phyloP scores from a whole-genome alignment of 2,797 vertebrate genomes.

The Argya squamiceps region DNA sequence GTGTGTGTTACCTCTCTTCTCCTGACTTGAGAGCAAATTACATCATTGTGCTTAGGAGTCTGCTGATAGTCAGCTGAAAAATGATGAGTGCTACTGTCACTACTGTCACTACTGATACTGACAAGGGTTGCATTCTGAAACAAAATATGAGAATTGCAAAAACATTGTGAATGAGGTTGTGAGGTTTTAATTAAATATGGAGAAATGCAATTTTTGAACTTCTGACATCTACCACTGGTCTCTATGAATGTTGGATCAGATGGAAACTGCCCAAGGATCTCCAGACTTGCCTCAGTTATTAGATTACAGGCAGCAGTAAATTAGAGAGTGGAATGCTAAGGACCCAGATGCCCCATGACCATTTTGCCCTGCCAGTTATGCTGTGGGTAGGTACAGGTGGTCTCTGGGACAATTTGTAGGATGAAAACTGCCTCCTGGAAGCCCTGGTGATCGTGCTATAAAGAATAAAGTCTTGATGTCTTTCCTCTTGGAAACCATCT shows the following conservation, averaged over 20 bases:
- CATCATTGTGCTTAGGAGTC: not conserved
- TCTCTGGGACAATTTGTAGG: not conserved
- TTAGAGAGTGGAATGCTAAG: not conserved
- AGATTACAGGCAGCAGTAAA: not conserved
- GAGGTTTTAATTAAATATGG: not conserved
- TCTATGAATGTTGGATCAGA: not conserved
- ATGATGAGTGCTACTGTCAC: not conserved
- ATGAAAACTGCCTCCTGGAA: not conserved
- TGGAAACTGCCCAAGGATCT: not conserved
- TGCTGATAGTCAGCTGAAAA: not conserved
- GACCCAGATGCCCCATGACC: fast-evolving
- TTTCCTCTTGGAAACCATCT: not conserved
- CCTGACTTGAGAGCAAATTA: not conserved
- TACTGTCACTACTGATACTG: no score
- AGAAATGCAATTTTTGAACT: not conserved
- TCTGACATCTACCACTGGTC: not conserved
- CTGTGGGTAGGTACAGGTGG: fast-evolving
- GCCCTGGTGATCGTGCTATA: not conserved
- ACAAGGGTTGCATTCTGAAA: not conserved
- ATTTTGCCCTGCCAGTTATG: not conserved
- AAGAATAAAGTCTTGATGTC: not conserved
- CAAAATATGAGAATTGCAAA: not conserved
- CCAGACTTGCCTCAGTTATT: not conserved
- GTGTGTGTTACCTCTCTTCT: not conserved
- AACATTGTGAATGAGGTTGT: not conserved